phyloP scores from a whole-genome alignment of 2,888 invertebrate species.

The Tiliacea citrago region DNA sequence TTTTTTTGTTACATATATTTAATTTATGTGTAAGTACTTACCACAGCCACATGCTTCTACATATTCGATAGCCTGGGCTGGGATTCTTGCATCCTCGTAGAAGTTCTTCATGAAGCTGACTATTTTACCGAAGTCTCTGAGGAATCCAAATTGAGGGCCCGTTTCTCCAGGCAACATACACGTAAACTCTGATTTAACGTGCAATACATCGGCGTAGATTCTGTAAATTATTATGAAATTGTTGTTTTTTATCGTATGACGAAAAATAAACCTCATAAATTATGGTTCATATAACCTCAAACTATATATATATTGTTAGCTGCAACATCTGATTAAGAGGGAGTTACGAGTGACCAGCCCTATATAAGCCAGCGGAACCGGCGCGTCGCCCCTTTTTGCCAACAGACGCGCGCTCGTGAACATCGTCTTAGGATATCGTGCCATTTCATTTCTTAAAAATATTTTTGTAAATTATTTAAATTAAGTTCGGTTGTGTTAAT shows the following conservation, averaged over 20 bases:
- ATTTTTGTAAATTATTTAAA: too few relatives aligned
- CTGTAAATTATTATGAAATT: conserved; percentile 71
- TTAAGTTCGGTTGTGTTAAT: too few relatives aligned
- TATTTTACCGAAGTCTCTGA: conserved; percentile 88
- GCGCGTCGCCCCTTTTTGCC: too few relatives aligned
- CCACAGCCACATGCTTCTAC: conserved; percentile 96
- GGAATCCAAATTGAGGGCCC: conserved; percentile 85
- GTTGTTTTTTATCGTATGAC: neutral
- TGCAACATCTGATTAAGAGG: too few relatives aligned
- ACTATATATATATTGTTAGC: too few relatives aligned
- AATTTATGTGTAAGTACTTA: conserved; percentile 51
- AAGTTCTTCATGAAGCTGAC: conserved; percentile 89
- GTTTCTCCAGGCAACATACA: conserved; percentile 87
- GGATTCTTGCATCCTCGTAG: conserved; percentile 91
- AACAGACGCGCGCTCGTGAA: too few relatives aligned
- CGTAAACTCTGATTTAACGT: conserved; percentile 90
- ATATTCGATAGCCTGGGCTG: conserved; percentile 93
- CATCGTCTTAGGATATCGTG: too few relatives aligned
- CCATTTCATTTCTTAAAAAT: too few relatives aligned
- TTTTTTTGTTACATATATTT: neutral
- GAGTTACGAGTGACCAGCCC: too few relatives aligned
- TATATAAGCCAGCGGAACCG: too few relatives aligned
- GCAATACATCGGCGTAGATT: conserved; percentile 92
- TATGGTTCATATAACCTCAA: too few relatives aligned
- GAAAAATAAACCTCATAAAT: neutral